Base-by-base conservation (phyloP, 1,140 invertebrate species). In the Pissodes strobi region DNA sequence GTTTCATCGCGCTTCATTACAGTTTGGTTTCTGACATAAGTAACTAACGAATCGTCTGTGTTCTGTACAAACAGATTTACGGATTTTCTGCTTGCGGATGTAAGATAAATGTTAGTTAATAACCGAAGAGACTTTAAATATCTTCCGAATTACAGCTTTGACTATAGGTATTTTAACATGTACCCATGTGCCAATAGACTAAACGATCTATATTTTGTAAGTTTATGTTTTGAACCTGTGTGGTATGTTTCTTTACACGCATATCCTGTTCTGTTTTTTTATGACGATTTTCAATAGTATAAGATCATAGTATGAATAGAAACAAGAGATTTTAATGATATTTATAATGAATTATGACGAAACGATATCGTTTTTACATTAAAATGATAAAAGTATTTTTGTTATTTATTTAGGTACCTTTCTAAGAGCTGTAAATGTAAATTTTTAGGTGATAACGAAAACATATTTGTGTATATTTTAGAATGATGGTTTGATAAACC, bases 161-260 rank as follows among this genome's bases (percentile, higher is more conserved):
- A 56, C 39, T 37, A 46, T 59, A 59, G 25, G 27, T 46, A 27
- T 43, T 43, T 43, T 12, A 39, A 56, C n/a, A 51, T 37, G 25
- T 64, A 67, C 62, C 56, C 19, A 68, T 68, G 66, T 70, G 69
- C 69, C 66, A 68, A 68, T 70, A 68, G 66, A 59, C 25, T 27
- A 34, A 19, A 37, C n/a, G 9, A 48, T 17, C 46, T 65, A 52
- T 48, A 46, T 52, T 58, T 58, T 19, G 19, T 49, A 30, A 17
- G 5, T 39, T 38, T 22, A 10, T n/a, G n/a, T 37, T 12, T 53
- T 49, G 12, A 9, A 19, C 25, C 1, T 23, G 3, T 27, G n/a
- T 49, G 27, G 15, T 9, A 22, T 49, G 18, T 53, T 53, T 15
- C 17, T 43, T 41, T 43, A 59, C 41, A 30, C 19, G 22, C 34